A percentile compares a stretch with the other conserved stretches of the same genome.
Conservation (phyloP, 2,888 invertebrate genomes). For the Macaria liturata region DNA sequence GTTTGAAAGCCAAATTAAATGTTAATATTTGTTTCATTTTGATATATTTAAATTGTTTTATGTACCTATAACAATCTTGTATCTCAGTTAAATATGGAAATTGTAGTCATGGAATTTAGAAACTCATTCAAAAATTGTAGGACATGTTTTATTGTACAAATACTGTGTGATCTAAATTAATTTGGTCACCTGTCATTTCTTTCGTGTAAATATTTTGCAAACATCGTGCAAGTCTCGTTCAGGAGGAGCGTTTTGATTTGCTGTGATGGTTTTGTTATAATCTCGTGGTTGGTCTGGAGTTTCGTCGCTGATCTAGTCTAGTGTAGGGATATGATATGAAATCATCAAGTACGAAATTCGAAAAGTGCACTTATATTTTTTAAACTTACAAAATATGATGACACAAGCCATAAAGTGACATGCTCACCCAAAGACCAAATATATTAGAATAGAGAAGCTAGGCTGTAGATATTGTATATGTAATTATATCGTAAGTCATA, state of each 20-base stretch:
- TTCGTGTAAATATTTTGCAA: too few species aligned
- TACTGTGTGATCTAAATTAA: background rate
- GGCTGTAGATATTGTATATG: slow-evolving; percentile 68
- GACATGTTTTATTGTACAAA: too few species aligned
- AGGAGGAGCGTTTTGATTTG: too few species aligned
- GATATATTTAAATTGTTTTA: background rate
- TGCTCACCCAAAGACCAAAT: slow-evolving; percentile 83
- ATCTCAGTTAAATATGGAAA: too few species aligned
- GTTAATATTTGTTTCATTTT: too few species aligned
- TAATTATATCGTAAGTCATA: slow-evolving; percentile 65
- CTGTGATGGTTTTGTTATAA: slow-evolving; percentile 69
- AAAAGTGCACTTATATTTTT: slow-evolving; percentile 80
- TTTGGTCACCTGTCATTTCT: too few species aligned
- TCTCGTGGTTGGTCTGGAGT: slow-evolving; percentile 53
- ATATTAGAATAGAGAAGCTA: slow-evolving; percentile 76
- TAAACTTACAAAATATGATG: slow-evolving; percentile 66
- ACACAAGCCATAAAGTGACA: slow-evolving; percentile 79
- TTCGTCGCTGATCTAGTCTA: slow-evolving; percentile 75
- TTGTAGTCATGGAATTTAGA: too few species aligned
- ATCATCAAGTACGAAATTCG: slow-evolving; percentile 68
- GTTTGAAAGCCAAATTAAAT: too few species aligned
- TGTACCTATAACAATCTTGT: background rate
- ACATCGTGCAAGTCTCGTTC: too few species aligned
- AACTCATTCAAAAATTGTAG: too few species aligned
- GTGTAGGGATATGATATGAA: slow-evolving; percentile 59